Conservation (phyloP, 2,888 invertebrate species). For the Melitaea athalia region DNA sequence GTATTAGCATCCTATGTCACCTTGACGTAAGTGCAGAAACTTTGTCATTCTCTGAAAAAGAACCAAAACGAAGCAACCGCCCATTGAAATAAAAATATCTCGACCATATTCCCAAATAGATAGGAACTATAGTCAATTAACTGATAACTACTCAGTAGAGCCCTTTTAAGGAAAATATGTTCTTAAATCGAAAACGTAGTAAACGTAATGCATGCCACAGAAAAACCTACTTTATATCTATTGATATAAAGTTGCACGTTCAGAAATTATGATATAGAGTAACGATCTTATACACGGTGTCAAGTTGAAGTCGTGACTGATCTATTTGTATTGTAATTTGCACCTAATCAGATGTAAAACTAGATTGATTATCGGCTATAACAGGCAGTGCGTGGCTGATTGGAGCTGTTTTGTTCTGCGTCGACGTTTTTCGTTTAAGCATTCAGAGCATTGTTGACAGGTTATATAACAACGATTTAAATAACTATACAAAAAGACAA, state of each 20-base stretch:
- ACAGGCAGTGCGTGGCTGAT: conserved; percentile 56
- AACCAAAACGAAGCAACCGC: conserved; percentile 46
- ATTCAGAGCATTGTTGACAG: conserved; percentile 56
- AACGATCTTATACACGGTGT: conserved; percentile 17
- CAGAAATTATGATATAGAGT: neutral
- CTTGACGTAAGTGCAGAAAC: conserved; percentile 71
- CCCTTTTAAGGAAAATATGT: conserved; percentile 47
- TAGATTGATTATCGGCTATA: conserved; percentile 76
- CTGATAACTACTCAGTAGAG: conserved; percentile 42
- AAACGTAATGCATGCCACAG: conserved; percentile 25
- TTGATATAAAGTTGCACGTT: conserved; percentile 26
- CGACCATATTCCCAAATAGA: conserved; percentile 14
- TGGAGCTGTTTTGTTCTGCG: conserved; percentile 60
- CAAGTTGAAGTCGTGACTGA: conserved; percentile 66
- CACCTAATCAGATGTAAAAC: conserved; percentile 79
- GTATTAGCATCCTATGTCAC: conserved; percentile 78
- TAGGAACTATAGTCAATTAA: conserved; percentile 52
- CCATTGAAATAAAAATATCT: conserved; percentile 49
- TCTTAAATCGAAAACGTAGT: conserved; percentile 38
- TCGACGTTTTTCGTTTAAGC: conserved; percentile 51
- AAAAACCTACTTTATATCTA: conserved; percentile 25
- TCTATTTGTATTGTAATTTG: conserved; percentile 80
- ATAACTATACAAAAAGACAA: conserved; percentile 19
- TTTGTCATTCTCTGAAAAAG: conserved; percentile 49
- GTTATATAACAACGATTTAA: conserved; percentile 40